Base-by-base conservation (phyloP, 1,140 invertebrate genomes). In the Temnothorax longispinosus region DNA sequence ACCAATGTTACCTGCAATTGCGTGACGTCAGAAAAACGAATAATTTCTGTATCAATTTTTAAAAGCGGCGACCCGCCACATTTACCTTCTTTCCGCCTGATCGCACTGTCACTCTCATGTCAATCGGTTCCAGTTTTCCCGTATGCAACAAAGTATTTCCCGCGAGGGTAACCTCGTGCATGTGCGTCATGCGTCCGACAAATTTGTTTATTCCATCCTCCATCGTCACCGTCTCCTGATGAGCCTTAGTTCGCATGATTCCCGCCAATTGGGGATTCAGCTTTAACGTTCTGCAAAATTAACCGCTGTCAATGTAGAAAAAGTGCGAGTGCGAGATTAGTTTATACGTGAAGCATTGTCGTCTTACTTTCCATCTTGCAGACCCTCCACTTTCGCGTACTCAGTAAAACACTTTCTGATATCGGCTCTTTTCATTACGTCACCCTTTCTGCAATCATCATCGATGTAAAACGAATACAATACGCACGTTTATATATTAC, bases 21-120 rank as follows among this genome's bases (percentile, higher is more conserved):
- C 52, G 13, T 1, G 15, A 72, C 8, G 13, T 38, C 0, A 60
- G 41, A 47, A 75, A n/a, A 75, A 2, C 5, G 6, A 27, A 44
- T 11, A 27, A 58, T 35, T 41, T 10, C 7, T 64, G 11, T 5
- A 21, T 27, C 2, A 21, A n/a, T 10, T 50, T 44, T 18, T 27
- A 27, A 27, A 27, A 27, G 5, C 27, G 1, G 27, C 27, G 1
- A 21, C 3, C 18, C 10, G 21, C 41, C 8, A 13, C 1, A 71
- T 64, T 69, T 89, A 98, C 98, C 96, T 99, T 99, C 94, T 99
- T 99, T 92, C 98, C 98, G n/a, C 97, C 97, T 38, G 97, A 96
- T 76, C 98, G 95, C n/a, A 97, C 97, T 18, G 96, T 97, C 4
- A 98, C 96, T 13, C 96, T 96, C 94, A 99, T 97, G 88, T 97